phyloP scores from a whole-genome alignment of 1,140 invertebrate genomes.

The Thaumetopoea pityocampa region DNA sequence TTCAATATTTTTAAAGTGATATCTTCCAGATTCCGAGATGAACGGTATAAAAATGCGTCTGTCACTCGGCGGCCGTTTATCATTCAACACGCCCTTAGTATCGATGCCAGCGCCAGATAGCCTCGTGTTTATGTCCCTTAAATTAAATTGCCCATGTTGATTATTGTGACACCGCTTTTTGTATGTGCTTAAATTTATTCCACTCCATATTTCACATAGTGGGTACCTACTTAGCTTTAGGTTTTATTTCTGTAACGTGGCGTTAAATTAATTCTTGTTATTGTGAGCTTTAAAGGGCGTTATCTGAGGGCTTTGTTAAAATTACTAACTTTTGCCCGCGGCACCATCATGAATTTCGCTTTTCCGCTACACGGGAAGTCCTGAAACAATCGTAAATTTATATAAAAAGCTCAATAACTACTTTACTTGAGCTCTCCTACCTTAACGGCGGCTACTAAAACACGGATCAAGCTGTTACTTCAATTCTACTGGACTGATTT shows the following conservation, averaged over 20 bases:
- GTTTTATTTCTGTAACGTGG: slow-evolving; percentile 2
- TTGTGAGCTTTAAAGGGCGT: background rate
- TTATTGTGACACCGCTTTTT: slow-evolving; percentile 63
- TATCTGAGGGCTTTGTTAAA: too few species aligned
- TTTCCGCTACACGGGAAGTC: too few species aligned
- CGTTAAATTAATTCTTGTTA: background rate
- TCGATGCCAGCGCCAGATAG: slow-evolving; percentile 65
- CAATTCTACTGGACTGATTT: too few species aligned
- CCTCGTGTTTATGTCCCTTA: slow-evolving; percentile 65
- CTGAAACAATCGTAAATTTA: too few species aligned
- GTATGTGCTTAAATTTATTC: slow-evolving; percentile 48
- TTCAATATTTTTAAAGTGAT: slow-evolving; percentile 45
- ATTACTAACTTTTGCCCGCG: too few species aligned
- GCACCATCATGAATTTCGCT: too few species aligned
- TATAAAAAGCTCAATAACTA: too few species aligned
- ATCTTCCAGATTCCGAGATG: slow-evolving; percentile 52
- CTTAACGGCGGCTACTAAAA: too few species aligned
- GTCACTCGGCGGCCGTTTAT: slow-evolving; percentile 61
- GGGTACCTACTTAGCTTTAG: slow-evolving; percentile 3
- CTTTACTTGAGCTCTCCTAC: too few species aligned
- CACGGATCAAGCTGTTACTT: too few species aligned
- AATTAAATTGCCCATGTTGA: slow-evolving; percentile 69
- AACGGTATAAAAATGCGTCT: slow-evolving; percentile 63
- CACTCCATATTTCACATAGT: slow-evolving; percentile 24
- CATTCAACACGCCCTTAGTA: slow-evolving; percentile 67